These are phyloP conservation scores for Drosophila hamatofila DNA, from an alignment of 2,888 invertebrate species.

Conservation along the genomic window DNA sequence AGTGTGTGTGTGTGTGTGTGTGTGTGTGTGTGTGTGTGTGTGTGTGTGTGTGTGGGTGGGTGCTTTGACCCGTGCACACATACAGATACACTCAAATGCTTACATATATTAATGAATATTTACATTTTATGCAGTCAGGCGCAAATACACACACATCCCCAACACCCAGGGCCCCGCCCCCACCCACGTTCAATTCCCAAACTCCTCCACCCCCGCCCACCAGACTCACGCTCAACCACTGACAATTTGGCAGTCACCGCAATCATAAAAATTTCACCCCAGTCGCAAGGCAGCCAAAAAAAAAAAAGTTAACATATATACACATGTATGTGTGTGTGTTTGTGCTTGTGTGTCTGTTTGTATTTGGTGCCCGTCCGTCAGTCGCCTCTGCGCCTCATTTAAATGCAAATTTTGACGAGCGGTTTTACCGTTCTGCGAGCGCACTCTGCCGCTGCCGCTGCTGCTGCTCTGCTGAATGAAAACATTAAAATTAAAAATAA, in stretches of 20 bases:
- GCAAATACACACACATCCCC: conserved; percentile 35
- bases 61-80: conserved; percentile 23
- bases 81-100: conserved; percentile 29
- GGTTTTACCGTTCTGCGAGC: conserved; percentile 71
- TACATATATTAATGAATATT: conserved; percentile 69
- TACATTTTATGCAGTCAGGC: conserved; percentile 73
- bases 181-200: background rate
- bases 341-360: conserved; percentile 27
- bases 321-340: background rate
- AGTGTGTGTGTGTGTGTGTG: conserved; percentile 4
- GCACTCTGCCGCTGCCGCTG: conserved; percentile 28
- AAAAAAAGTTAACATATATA: conserved; percentile 1
- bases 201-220: background rate
- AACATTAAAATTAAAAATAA: conserved; percentile 77
- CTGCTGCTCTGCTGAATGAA: conserved; percentile 64
- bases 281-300: conserved; percentile 35
- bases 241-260: conserved; percentile 81
- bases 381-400: conserved; percentile 82
- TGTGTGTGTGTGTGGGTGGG: conserved; percentile 11
- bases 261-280: conserved; percentile 77
- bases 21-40: no score
- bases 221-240: conserved; percentile 55
- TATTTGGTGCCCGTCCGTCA: conserved; percentile 59
- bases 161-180: background rate
- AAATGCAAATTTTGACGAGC: conserved; percentile 84